Base-by-base conservation (phyloP, 1,140 invertebrate species). In the Solenopsis fugax region DNA sequence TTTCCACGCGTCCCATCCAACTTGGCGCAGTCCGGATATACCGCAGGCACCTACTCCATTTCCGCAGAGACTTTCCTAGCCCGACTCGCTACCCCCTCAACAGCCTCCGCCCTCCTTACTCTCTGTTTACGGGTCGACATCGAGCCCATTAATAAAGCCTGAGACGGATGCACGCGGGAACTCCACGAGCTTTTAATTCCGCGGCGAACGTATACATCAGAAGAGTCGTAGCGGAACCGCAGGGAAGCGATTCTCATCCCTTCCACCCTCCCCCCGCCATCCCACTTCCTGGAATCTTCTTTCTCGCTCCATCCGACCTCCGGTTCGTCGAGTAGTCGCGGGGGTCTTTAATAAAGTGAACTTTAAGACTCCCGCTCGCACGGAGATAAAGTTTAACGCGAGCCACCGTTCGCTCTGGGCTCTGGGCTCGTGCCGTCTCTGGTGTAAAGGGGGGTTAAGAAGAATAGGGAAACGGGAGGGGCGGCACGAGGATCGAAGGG, bases 341-440 rank as follows among this genome's bases (percentile, higher is more conserved):
- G 88, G 89, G 88, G 89, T 93, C 93, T 94, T 94, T 94, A 94
- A 93, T 94, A 93, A 93, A 93, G 92, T 92, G 92, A 93, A 93
- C 91, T 94, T 93, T 93, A 93, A 93, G 92, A 92, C 89, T 93
- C 86, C 78, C 69, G 81, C 89, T 92, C 88, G 90, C 86, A 85
- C 89, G 89, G 91, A 91, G 92, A 93, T 93, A 93, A 94, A 94
- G 92, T 93, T 94, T 92, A 91, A 89, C 89, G 85, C 87, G 85
- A 89, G 86, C 88, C 89, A 91, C 88, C 88, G 86, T 92, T 89
- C 89, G 90, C 86, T 29, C 86, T 29, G 50, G 67, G 90, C 86
- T 29, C 86, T 29, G 50, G 67, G 54, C 75, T 86, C 88, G 87
- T 77, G 56, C 64, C 64, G 67, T 60, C 54, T 80, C 82, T 73